phyloP scores from a whole-genome alignment of 2,113 vertebrate species.

The Fulica atra region DNA sequence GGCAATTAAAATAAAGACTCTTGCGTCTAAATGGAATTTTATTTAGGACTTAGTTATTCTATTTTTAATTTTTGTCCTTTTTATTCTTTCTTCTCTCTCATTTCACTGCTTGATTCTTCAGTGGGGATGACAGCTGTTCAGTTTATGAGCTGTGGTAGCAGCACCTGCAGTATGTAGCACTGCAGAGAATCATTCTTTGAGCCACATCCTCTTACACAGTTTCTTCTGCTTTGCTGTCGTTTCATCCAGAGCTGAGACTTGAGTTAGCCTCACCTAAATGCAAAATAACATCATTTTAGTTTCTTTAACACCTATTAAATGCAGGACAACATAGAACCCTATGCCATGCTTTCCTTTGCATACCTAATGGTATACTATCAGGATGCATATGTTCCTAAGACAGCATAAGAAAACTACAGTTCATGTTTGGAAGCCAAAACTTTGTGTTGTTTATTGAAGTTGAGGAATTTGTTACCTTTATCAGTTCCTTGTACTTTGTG shows the following conservation, averaged over 20 bases:
- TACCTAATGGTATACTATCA: neutral
- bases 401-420: neutral
- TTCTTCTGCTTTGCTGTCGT: neutral
- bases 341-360: neutral
- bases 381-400: neutral
- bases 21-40: neutral
- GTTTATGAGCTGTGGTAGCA: neutral
- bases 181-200: no score
- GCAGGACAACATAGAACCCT: neutral
- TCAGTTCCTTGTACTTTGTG: neutral
- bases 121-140: neutral
- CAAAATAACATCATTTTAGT: neutral
- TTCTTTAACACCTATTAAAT: neutral
- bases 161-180: neutral
- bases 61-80: neutral
- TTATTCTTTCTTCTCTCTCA: neutral
- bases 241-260: neutral
- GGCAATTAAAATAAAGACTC: neutral
- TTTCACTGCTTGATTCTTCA: neutral
- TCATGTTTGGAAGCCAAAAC: neutral
- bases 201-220: neutral
- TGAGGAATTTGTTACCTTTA: neutral
- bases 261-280: neutral
- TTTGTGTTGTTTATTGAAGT: neutral
- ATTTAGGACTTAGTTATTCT: neutral